Base-by-base conservation (phyloP, 1,140 invertebrate genomes). In the Hylyphantes graminicola region DNA sequence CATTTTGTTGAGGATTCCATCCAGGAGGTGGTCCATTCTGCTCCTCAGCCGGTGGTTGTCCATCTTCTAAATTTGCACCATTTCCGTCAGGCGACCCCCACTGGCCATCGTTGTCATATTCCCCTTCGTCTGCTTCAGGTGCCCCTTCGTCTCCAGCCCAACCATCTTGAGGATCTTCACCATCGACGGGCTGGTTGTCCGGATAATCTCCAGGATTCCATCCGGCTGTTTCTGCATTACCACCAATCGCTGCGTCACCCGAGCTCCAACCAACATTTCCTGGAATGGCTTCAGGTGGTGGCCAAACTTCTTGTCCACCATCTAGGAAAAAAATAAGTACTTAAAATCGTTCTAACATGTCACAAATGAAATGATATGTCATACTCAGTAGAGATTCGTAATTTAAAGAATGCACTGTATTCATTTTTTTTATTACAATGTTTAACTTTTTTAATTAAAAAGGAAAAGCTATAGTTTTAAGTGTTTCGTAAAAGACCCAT, bases 11-110 rank as follows among this genome's bases (percentile, higher is more conserved):
- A 51, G 59, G 4, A 12, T 61, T 64, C 76, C 76, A 78, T 2
- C 50, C 59, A 74, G 48, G 55, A 54, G 59, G 72, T n/a, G 80
- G 70, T 9, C 15, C 55, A 53, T 64, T 63, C n/a, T 70, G 50
- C n/a, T n/a, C 51, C 12, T 55, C 17, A 35, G 57, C 55, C 2
- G 17, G 54, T 13, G 80, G 61, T 10, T 21, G 57, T 11, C 61
- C 57, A 57, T 74, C 75, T 35, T n/a, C 19, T 72, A 70, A 83
- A 21, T 13, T 35, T 9, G 51, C 70, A 3, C 9, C 55, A 11
- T 65, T 54, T 70, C 77, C 77, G 57, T n/a, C n/a, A 35, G 19
- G 35, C n/a, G 21, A 21, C 21, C 21, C 65, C 67, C 50, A 63
- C 67, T 57, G 3, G 35, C 35, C 35, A 2, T 35, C 35, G 35